phyloP scores from a whole-genome alignment of 2,797 vertebrate genomes.

The Rhabdomys pumilio region DNA sequence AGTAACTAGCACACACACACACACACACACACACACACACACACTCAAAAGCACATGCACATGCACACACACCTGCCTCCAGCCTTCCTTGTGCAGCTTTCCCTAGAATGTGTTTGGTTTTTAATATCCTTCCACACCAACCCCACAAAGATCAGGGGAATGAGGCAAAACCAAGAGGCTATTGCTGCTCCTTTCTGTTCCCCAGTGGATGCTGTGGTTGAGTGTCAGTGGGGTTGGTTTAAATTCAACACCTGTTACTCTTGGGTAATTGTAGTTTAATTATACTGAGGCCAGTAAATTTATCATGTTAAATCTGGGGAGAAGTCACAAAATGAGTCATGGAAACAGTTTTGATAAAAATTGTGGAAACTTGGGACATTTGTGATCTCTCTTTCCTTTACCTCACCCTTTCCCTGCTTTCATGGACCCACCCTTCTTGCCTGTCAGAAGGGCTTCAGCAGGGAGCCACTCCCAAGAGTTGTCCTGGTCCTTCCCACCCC shows the following conservation, averaged over 20 bases:
- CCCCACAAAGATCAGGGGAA: not conserved
- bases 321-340: constrained; percentile 81
- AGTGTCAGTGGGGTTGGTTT: not conserved
- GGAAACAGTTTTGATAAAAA: constrained; percentile 83
- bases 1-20: not conserved
- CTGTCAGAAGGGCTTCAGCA: constrained; percentile 61
- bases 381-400: constrained; percentile 75
- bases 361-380: constrained; percentile 82
- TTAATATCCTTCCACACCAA: not conserved
- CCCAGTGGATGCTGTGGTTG: not conserved
- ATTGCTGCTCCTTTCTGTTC: not conserved
- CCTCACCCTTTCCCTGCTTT: constrained; percentile 72
- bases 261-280: constrained; percentile 72
- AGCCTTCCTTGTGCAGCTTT: not conserved
- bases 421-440: constrained; percentile 69
- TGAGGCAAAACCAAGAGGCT: not conserved
- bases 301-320: constrained; percentile 74
- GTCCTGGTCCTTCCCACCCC: not conserved
- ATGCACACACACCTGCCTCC: not conserved
- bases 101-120: not conserved
- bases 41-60: no score
- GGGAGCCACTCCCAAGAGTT: not conserved
- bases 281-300: constrained; percentile 72
- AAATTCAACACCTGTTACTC: constrained; percentile 56
- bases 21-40: not conserved